A percentile compares a stretch with the other conserved stretches of the same genome.
phyloP scores from a whole-genome alignment of 2,113 vertebrate species.

The Rhadina sibilatrix region DNA sequence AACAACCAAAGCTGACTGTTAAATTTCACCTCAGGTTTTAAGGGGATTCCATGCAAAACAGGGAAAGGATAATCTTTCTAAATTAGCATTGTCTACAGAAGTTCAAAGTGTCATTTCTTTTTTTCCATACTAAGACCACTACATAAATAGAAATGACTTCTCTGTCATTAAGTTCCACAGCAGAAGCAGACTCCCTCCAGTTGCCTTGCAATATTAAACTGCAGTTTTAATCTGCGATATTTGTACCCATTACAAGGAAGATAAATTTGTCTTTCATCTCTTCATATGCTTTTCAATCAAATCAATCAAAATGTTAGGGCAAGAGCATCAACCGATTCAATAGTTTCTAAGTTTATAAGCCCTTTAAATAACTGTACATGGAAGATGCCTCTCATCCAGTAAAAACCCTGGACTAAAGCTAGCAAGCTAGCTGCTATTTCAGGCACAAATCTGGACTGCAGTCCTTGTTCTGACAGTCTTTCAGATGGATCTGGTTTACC shows the following conservation, averaged over 20 bases:
- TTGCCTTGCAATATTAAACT: conserved; percentile 10
- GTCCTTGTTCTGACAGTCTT: background rate
- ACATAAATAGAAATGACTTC: conserved; percentile 34
- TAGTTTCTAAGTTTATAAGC: background rate
- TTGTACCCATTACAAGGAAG: background rate
- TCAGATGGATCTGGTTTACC: background rate
- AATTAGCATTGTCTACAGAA: conserved; percentile 46
- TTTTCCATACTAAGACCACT: background rate
- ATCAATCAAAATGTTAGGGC: background rate
- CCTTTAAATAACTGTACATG: background rate
- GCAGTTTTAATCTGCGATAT: background rate
- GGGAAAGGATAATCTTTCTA: background rate
- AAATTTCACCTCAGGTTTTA: conserved; percentile 43
- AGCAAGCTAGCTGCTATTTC: background rate
- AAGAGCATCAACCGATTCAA: background rate
- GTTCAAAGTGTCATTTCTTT: conserved; percentile 19
- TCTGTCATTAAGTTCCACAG: background rate
- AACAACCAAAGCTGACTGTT: background rate
- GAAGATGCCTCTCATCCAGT: background rate
- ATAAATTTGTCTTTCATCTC: background rate
- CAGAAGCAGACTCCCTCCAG: background rate
- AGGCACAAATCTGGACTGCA: background rate
- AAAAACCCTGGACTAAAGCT: background rate
- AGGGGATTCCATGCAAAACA: background rate
- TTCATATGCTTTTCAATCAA: background rate